Percentiles rank a stretch among this genome's conserved stretches.
Conservation (phyloP, 1,140 invertebrate species). For the Planococcus citri region DNA sequence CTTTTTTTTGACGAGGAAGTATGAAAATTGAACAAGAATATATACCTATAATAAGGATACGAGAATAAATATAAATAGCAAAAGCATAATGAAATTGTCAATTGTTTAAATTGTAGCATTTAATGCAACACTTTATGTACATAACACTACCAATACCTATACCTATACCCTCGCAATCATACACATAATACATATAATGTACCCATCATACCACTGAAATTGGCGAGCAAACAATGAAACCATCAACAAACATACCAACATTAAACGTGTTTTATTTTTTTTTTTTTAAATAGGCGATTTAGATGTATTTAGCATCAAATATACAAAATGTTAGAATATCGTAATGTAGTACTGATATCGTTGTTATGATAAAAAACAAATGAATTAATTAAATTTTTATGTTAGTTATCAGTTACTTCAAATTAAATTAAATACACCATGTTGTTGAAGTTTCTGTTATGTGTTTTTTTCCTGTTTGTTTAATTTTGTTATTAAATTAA, state of each 20-base stretch:
- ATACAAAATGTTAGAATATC: neutral
- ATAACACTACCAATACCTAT: too few relatives aligned
- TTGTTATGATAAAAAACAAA: constrained; percentile 7
- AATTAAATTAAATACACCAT: constrained; percentile 13
- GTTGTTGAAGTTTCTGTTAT: constrained; percentile 16
- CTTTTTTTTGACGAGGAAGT: too few relatives aligned
- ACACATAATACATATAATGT: neutral
- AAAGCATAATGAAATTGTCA: neutral
- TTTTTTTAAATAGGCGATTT: neutral
- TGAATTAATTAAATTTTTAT: constrained; percentile 7
- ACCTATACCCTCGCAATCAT: neutral
- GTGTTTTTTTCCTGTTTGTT: constrained; percentile 1
- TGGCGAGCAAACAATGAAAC: too few relatives aligned
- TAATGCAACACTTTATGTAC: neutral
- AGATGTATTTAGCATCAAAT: neutral
- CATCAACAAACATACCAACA: neutral
- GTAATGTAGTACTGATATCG: constrained; percentile 14
- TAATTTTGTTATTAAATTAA: constrained; percentile 10
- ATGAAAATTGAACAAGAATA: too few relatives aligned
- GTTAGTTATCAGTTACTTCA: constrained; percentile 17
- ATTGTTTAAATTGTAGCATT: constrained; percentile 8
- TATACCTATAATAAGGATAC: too few relatives aligned
- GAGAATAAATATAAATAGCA: neutral
- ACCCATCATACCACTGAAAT: neutral
- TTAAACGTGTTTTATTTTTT: neutral